Conservation (phyloP, 2,888 invertebrate species). For the Netelia inedita region DNA sequence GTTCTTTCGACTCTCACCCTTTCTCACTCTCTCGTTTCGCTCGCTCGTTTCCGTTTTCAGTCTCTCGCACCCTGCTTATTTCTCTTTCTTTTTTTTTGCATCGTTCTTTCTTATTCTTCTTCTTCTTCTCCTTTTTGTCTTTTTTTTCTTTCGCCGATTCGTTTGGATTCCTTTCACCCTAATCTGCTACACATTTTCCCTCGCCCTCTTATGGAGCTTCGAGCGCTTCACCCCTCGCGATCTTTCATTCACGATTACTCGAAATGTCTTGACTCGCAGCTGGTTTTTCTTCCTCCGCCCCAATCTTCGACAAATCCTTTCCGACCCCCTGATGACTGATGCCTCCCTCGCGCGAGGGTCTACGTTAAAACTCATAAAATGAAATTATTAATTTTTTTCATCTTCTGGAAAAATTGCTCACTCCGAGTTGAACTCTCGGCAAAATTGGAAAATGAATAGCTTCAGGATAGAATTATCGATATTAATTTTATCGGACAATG, state of each 20-base stretch:
- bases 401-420: neutral
- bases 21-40: slow-evolving; percentile 16
- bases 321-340: neutral
- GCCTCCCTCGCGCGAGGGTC: neutral
- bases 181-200: slow-evolving; percentile 8
- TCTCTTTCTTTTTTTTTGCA: neutral
- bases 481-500: neutral
- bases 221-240: slow-evolving; percentile 10
- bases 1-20: slow-evolving; percentile 5
- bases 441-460: neutral
- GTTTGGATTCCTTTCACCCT: neutral
- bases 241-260: slow-evolving; percentile 23
- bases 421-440: neutral
- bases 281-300: neutral
- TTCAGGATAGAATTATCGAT: too few species aligned
- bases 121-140: neutral
- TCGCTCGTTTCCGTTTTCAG: neutral
- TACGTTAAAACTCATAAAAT: neutral
- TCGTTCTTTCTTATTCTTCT: neutral
- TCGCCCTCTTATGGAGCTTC: neutral
- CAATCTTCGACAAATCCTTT: neutral
- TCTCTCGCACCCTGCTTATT: neutral
- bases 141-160: slow-evolving; percentile 12
- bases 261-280: neutral
- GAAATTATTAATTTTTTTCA: neutral